Conservation (phyloP, 1,140 invertebrate species). For the Pomacea maculata region DNA sequence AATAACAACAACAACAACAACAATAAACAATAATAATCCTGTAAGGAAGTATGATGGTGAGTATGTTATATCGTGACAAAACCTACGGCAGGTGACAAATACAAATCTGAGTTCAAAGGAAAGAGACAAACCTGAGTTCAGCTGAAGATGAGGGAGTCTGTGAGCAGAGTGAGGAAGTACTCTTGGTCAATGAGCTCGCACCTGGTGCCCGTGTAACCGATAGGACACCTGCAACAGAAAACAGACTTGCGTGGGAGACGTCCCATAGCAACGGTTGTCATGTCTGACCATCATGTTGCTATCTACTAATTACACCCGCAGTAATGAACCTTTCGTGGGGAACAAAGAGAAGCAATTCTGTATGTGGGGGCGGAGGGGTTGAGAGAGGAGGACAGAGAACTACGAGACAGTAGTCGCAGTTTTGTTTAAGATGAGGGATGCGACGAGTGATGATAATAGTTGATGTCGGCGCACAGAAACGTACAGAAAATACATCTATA, state of each 20-base stretch:
- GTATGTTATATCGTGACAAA: too few relatives aligned
- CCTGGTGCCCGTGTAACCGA: constrained; percentile 42
- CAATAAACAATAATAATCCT: too few relatives aligned
- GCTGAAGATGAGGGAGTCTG: constrained; percentile 30
- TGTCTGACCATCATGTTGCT: background rate
- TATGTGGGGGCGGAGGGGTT: background rate
- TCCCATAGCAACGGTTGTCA: background rate
- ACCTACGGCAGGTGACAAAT: too few relatives aligned
- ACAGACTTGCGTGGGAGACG: background rate
- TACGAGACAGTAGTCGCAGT: background rate
- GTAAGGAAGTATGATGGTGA: too few relatives aligned
- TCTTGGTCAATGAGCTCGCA: constrained; percentile 49
- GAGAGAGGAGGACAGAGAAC: background rate
- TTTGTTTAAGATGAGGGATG: background rate
- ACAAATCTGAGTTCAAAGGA: too few relatives aligned
- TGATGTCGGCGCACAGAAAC: too few relatives aligned
- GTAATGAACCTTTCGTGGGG: background rate
- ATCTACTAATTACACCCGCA: background rate
- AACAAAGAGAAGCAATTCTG: background rate
- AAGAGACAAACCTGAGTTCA: constrained; percentile 15
- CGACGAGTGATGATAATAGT: too few relatives aligned
- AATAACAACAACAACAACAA: too few relatives aligned
- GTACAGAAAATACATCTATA: too few relatives aligned
- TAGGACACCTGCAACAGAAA: constrained; percentile 44
- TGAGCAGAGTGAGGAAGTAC: constrained; percentile 39